Evolutionary conservation across 2,888 invertebrate species (phyloP).

Genomic region (Trimorus sp.): DNA sequence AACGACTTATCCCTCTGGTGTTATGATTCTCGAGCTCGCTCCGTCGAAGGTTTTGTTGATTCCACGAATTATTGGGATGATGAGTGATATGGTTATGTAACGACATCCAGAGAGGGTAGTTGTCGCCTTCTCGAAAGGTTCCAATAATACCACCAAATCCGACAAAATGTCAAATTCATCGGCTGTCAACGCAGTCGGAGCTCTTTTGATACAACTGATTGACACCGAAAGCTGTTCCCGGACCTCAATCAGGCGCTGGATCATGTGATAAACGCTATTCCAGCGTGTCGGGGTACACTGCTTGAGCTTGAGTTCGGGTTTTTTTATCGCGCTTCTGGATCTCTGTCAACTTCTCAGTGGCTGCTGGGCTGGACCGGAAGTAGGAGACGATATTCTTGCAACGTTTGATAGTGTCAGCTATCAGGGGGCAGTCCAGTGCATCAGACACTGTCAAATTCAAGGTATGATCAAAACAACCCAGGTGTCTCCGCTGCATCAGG

Average conservation of each 20-base stretch:
- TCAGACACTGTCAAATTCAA: constrained; percentile 22
- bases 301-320: not conserved
- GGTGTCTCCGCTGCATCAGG: constrained; percentile 6
- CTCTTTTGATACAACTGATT: too few species aligned
- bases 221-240: too few species aligned
- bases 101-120: constrained; percentile 14
- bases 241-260: too few species aligned
- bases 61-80: constrained; percentile 25
- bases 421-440: constrained; percentile 5
- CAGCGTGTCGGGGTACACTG: too few species aligned
- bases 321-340: constrained; percentile 21
- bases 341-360: constrained; percentile 32
- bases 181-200: not conserved
- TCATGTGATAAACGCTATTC: too few species aligned
- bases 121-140: constrained; percentile 20
- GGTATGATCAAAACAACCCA: not conserved
- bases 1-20: constrained; percentile 17
- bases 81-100: constrained; percentile 28
- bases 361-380: constrained; percentile 18
- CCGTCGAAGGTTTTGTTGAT: constrained; percentile 15
- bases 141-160: constrained; percentile 19
- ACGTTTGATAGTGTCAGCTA: constrained; percentile 6
- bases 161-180: constrained; percentile 21
- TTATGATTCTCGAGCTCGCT: not conserved
- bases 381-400: constrained; percentile 19